Percentiles rank a stretch among this genome's conserved stretches.
phyloP scores from a whole-genome alignment of 2,113 vertebrate species.

The Felis catus region DNA sequence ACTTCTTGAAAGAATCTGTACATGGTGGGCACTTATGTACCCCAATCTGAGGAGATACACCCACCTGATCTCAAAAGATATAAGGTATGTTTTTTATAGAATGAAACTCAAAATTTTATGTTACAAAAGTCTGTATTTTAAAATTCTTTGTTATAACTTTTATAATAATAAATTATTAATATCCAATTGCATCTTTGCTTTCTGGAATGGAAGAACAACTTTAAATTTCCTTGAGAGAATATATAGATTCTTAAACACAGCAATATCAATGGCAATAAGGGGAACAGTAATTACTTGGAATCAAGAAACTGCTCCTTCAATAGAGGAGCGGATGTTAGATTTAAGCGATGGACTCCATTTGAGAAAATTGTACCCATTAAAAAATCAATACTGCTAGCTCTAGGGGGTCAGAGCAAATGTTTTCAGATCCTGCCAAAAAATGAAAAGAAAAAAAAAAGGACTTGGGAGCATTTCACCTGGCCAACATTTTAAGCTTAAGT shows the following conservation, averaged over 20 bases:
- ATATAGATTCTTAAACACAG: slow-evolving; percentile 64
- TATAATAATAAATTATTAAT: slow-evolving; percentile 61
- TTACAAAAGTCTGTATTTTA: not conserved
- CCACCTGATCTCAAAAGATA: not conserved
- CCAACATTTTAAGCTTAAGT: slow-evolving; percentile 71
- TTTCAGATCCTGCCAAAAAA: slow-evolving; percentile 73
- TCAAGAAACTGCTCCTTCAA: slow-evolving; percentile 67
- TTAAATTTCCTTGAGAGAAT: slow-evolving; percentile 54
- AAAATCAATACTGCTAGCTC: slow-evolving; percentile 78
- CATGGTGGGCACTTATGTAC: not conserved
- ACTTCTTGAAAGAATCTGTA: not conserved
- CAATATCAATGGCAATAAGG: slow-evolving; percentile 54
- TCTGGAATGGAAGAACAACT: slow-evolving; percentile 42
- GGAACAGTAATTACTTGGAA: slow-evolving; percentile 74
- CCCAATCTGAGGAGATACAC: not conserved
- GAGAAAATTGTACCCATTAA: slow-evolving; percentile 74
- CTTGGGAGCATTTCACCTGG: slow-evolving; percentile 64
- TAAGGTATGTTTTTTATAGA: not conserved
- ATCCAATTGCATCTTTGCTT: slow-evolving; percentile 22
- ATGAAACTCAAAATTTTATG: not conserved
- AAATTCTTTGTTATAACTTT: not conserved
- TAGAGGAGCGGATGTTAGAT: slow-evolving; percentile 61
- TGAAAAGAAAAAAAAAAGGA: slow-evolving; percentile 65
- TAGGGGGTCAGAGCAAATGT: slow-evolving; percentile 70
- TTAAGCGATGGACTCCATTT: slow-evolving; percentile 73